Base-by-base conservation (phyloP, 2,113 vertebrate genomes). In the Microtus oregoni region DNA sequence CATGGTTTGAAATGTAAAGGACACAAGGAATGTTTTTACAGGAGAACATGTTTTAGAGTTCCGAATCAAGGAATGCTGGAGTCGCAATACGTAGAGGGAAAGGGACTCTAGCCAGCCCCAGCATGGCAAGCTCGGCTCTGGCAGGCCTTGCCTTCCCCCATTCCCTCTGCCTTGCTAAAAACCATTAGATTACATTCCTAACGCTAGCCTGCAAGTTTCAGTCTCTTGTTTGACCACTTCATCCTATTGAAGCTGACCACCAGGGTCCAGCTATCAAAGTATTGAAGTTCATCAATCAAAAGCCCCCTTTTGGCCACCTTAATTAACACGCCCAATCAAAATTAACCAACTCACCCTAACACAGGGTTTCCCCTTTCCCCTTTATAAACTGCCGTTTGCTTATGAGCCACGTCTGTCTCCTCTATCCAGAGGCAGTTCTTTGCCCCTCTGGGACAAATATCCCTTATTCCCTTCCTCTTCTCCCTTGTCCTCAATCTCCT, bases 1-100 rank as follows among this genome's bases (percentile, higher is more conserved):
- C 67, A 76, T 24, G 63, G 20, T n/a, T 78, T 93, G 32, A 96
- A 72, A 30, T 92, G n/a, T 77, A 92, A 78, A 95, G 50, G 44
- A 83, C 12, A 30, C 22, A 73, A 67, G 50, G 68, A 70, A 17
- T 12, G 61, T 35, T 75, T 88, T 55, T 7, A 58, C 20, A 20
- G 19, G 20, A 68, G 65, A 35, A 81, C 5, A 52, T n/a, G 9
- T 81, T 81, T 79, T 35, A 52, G 78, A 15, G 32, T 55, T 58
- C 50, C 20, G 32, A 55, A 50, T 83, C 55, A 70, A 91, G 89
- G 61, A 75, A 26, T 41, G 65, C 61, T 44, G 55, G 72, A 38
- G 7, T 87, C 30, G 55, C 5, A 35, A 12, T 41, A 68, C 38
- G 7, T 10, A 26, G 30, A 86, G 24, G 50, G 28, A 22, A 12